Evolutionary conservation across 1,140 invertebrate genomes (phyloP), one percentile per base, ranked within the genome.

Genomic region (Tenebrio molitor): DNA sequence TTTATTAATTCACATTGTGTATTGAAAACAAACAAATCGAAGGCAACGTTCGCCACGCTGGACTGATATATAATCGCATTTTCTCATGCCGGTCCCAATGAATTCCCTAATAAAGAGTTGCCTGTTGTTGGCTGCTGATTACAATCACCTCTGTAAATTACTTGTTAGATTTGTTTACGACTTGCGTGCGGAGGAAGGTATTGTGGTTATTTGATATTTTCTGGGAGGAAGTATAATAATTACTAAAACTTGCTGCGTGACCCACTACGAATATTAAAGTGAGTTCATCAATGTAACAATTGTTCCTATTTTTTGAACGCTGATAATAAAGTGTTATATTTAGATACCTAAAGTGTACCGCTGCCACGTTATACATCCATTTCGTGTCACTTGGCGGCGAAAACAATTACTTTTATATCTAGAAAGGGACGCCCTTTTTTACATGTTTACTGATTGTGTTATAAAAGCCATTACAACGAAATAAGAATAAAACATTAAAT

Each of bases 141-240:
- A 66, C 34, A 66, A 66, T 66, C 64, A 66, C 64, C 64, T 42
- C 63, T 66, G 64, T 66, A 66, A 66, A 66, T 66, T 66, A 66
- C 64, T 66, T 66, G 64, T 66, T 66, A 66, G 64, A 66, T 66
- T 66, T 66, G 64, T 66, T 66, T 66, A 66, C 64, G 64, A 42
- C 36, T 66, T 66, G 64, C 64, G 64, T 66, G 64, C 39, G 17
- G 12, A 66, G 64, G 64, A 66, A 66, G 64, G 64, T 66, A 25
- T 66, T 66, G 64, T 66, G 64, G 64, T 66, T 66, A 66, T 66
- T 42, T 66, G 64, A 66, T 66, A 66, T 66, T 66, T 66, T 66
- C 64, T 66, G 23, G 64, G 34, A 66, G 64, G 64, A 66, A 66
- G 64, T 66, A 66, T 66, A 66, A 66, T 66, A 66, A 66, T 66